Percentiles rank a stretch among this genome's conserved stretches.
These are phyloP conservation scores for Coregonus clupeaformis DNA, from an alignment of 2,113 vertebrate genomes.

Conservation along the genomic window DNA sequence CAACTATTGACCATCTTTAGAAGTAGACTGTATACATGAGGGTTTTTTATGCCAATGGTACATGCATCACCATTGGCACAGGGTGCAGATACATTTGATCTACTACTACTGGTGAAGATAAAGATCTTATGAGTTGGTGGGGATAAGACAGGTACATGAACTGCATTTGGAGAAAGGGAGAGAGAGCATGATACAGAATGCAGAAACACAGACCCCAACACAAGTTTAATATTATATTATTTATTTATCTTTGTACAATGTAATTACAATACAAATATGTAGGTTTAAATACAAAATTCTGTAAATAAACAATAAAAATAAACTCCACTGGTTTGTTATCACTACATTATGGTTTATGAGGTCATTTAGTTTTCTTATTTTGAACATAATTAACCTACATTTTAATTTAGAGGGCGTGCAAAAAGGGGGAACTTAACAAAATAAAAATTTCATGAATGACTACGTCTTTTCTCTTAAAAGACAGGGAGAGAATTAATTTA, in stretches of 20 bases:
- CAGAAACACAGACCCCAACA: background rate
- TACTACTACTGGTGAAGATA: too few species aligned
- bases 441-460: constrained; percentile 42
- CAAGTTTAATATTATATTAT: constrained; percentile 80
- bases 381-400: constrained; percentile 68
- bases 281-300: constrained; percentile 84
- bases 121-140: too few species aligned
- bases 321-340: constrained; percentile 77
- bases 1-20: too few species aligned
- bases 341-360: constrained; percentile 79
- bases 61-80: too few species aligned
- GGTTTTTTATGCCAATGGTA: too few species aligned
- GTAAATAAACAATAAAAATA: constrained; percentile 86
- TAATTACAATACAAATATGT: constrained; percentile 87
- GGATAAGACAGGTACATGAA: too few species aligned
- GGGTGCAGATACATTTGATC: too few species aligned
- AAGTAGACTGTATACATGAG: too few species aligned
- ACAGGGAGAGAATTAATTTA: constrained; percentile 4
- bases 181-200: background rate
- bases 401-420: constrained; percentile 55
- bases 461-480: constrained; percentile 11
- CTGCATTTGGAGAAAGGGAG: too few species aligned
- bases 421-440: constrained; percentile 39
- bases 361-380: constrained; percentile 76
- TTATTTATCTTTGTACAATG: constrained; percentile 83